Conservation (phyloP, 2,888 invertebrate species). For the Pammene fasciana region DNA sequence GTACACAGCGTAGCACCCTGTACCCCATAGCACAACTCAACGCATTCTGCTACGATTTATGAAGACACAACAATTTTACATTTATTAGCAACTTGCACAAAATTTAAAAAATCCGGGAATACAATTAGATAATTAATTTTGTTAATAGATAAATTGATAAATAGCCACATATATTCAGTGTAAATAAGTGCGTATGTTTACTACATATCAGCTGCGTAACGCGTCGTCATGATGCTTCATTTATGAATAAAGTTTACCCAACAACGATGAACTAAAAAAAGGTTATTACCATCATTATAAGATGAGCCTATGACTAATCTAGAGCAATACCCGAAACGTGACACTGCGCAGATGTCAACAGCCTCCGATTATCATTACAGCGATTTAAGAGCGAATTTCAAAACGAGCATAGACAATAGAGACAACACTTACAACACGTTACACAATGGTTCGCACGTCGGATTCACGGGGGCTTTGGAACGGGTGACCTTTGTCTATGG, state of each 20-base stretch:
- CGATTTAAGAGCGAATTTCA: conserved; percentile 53
- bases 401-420: conserved; percentile 64
- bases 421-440: conserved; percentile 68
- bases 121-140: no score
- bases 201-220: background rate
- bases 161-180: no score
- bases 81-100: no score
- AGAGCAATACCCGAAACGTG: conserved; percentile 17
- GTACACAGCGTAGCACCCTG: no score
- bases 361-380: conserved; percentile 33
- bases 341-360: conserved; percentile 38
- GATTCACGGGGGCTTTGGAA: conserved; percentile 47
- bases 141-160: no score
- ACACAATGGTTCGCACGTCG: conserved; percentile 70
- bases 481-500: conserved; percentile 29
- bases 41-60: no score
- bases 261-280: background rate
- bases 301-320: conserved; percentile 4
- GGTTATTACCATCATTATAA: background rate
- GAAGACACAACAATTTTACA: no score
- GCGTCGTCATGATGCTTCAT: no score
- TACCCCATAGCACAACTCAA: no score
- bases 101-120: no score
- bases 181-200: background rate
- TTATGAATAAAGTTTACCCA: background rate